Base-by-base conservation (phyloP, 2,113 vertebrate species). In the Malaclemys terrapin region DNA sequence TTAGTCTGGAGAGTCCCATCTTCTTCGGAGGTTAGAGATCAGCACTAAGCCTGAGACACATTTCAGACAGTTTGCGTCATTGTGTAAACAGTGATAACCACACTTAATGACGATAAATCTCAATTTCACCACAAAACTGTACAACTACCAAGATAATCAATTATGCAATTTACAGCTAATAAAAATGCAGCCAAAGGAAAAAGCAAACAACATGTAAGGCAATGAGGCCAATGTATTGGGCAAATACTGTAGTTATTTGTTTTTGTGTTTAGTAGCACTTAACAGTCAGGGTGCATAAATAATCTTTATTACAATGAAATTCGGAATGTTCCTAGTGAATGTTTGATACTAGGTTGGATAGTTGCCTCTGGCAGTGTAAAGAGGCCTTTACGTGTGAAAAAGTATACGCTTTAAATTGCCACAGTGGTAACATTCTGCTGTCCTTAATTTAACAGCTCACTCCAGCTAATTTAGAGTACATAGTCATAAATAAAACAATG, bases 11-110 rank as follows among this genome's bases (percentile, higher is more conserved):
- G 95, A 97, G 96, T 96, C 96, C 96, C 96, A 94, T 97, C 96
- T 95, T 96, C 94, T 96, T 76, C 84, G 85, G 95, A 96, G 97
- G 97, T 96, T 96, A 96, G 93, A 96, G 93, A 96, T 97, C 96
- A 95, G 91, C 0, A 0, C 78, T 93, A 92, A 97, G 95, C 54
- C 91, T 88, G 93, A 97, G 94, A 88, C 89, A 80, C 97, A 96
- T 97, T 97, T 96, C 96, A 97, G 94, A 97, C 94, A 89, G 96
- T 90, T 93, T 97, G 89, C 94, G 57, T 97, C 96, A 96, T 93
- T 97, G 89, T 96, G 88, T 97, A 97, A 97, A 97, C 95, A 96
- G 93, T 85, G 95, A 96, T 97, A 97, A 95, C 95, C 95, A 96
- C 93, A 96, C 97, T 97, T 96, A 95, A 96, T 93, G 95, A 96